These are phyloP conservation scores for Oscheius sp. DNA, from an alignment of 2,888 invertebrate species.

Conservation along the genomic window DNA sequence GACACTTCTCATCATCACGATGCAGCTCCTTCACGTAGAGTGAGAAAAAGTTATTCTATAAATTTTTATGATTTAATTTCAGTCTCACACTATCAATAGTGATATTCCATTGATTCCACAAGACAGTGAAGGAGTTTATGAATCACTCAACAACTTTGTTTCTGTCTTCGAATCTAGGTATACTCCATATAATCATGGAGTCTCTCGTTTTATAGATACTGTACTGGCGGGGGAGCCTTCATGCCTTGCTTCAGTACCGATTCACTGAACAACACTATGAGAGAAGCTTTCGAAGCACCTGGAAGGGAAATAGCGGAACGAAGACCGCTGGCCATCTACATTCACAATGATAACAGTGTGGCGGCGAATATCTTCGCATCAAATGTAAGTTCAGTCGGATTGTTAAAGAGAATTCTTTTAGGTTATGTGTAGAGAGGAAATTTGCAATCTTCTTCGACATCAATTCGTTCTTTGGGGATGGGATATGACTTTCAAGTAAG, in stretches of 20 bases:
- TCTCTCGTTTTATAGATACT: constrained; percentile 3
- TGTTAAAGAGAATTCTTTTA: constrained; percentile 20
- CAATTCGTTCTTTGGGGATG: constrained; percentile 96
- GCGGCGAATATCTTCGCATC: constrained; percentile 86
- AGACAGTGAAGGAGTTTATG: constrained; percentile 51
- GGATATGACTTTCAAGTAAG: constrained; percentile 83
- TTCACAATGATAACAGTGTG: constrained; percentile 94
- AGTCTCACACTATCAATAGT: constrained; percentile 20
- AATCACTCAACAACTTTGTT: constrained; percentile 64
- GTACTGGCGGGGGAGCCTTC: constrained; percentile 28
- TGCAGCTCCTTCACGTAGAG: background rate
- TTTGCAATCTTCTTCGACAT: constrained; percentile 85
- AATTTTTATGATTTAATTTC: background rate
- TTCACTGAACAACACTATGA: constrained; percentile 36
- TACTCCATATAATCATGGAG: background rate
- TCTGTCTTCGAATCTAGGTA: constrained; percentile 61
- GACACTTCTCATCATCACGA: background rate
- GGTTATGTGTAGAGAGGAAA: constrained; percentile 84
- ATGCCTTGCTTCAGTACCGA: constrained; percentile 48
- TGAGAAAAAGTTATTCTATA: too few species aligned
- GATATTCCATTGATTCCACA: constrained; percentile 62
- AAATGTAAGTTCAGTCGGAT: background rate
- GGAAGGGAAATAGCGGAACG: constrained; percentile 76
- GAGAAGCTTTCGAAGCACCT: constrained; percentile 49
- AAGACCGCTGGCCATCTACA: constrained; percentile 89